Percentiles rank a stretch among this genome's conserved stretches.
Conservation (phyloP, 1,140 invertebrate genomes). For the Zaprionus africanus region DNA sequence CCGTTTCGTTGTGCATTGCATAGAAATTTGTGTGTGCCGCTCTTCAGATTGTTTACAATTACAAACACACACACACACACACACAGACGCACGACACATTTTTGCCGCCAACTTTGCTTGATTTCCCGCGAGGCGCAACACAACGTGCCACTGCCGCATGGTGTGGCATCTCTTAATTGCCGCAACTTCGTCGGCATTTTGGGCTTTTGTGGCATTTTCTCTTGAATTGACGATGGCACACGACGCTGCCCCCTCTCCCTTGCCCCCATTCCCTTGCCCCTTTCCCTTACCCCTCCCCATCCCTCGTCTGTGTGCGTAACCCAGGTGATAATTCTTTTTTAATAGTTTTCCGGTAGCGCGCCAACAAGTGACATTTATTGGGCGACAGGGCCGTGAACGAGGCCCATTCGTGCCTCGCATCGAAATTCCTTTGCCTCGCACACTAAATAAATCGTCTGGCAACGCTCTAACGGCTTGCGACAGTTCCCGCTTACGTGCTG, state of each 20-base stretch:
- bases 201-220: slow-evolving; percentile 31
- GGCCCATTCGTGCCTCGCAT: slow-evolving; percentile 57
- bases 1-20: slow-evolving; percentile 37
- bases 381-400: slow-evolving; percentile 8
- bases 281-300: too few relatives aligned
- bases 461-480: slow-evolving; percentile 7
- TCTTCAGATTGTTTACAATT: slow-evolving; percentile 36
- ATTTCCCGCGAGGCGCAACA: slow-evolving; percentile 22
- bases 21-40: slow-evolving; percentile 45
- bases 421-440: slow-evolving; percentile 25
- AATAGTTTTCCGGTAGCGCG: slow-evolving; percentile 78
- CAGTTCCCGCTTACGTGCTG: slow-evolving; percentile 45
- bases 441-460: slow-evolving; percentile 30
- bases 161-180: slow-evolving; percentile 54
- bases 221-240: slow-evolving; percentile 20
- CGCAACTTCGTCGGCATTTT: slow-evolving; percentile 33
- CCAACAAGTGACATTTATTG: slow-evolving; percentile 79
- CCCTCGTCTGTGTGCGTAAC: background rate
- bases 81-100: slow-evolving; percentile 12
- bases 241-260: background rate
- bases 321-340: slow-evolving; percentile 81
- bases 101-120: slow-evolving; percentile 37
- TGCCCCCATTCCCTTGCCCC: background rate
- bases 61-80: background rate
- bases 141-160: background rate